Evolutionary conservation across 2,888 invertebrate species (phyloP).

Genomic region (Cephus spinipes): DNA sequence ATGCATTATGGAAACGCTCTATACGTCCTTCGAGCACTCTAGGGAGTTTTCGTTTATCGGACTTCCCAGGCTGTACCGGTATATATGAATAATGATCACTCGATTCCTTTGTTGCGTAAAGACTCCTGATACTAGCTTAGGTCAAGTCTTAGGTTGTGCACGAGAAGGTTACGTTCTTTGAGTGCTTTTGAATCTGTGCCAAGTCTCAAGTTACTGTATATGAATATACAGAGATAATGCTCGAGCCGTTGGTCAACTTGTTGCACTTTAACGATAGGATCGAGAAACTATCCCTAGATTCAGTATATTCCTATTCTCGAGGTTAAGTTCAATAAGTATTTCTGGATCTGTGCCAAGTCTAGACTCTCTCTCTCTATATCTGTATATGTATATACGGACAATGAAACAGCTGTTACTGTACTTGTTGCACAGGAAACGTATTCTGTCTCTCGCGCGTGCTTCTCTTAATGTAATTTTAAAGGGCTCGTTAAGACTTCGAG

Average conservation of each 20-base stretch:
- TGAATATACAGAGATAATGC: not conserved
- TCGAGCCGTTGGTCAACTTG: not conserved
- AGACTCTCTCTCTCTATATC: constrained; percentile 16
- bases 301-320: not conserved
- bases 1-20: not conserved
- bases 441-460: constrained; percentile 24
- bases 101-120: not conserved
- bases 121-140: not conserved
- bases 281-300: not conserved
- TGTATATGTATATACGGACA: constrained; percentile 28
- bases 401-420: constrained; percentile 56
- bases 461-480: not conserved
- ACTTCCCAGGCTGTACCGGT: not conserved
- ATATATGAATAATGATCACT: not conserved
- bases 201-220: not conserved
- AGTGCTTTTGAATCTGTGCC: not conserved
- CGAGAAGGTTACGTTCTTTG: not conserved
- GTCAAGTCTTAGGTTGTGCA: not conserved
- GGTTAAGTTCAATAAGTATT: not conserved
- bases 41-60: not conserved
- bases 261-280: not conserved
- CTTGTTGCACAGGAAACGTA: constrained; percentile 53
- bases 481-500: not conserved
- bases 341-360: constrained; percentile 18
- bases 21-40: not conserved